Conservation (phyloP, 1,140 invertebrate genomes). For the Harpegnathos saltator region DNA sequence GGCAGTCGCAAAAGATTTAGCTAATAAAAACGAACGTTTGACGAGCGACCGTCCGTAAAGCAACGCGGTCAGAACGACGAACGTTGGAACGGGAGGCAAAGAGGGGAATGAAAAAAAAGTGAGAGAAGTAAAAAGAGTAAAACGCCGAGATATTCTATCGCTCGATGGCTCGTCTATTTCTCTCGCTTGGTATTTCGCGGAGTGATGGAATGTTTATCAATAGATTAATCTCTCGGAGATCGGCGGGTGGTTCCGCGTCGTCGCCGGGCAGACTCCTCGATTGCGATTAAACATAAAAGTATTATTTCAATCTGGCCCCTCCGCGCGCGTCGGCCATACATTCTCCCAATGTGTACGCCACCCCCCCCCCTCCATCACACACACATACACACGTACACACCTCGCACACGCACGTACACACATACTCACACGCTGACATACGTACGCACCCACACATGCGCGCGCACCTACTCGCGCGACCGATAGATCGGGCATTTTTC, state of each 20-base stretch:
- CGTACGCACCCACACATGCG: slow-evolving; percentile 5
- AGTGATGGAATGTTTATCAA: slow-evolving; percentile 81
- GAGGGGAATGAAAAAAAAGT: slow-evolving; percentile 14
- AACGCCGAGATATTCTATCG: slow-evolving; percentile 69
- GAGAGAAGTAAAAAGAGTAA: slow-evolving; percentile 48
- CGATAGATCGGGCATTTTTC: slow-evolving; percentile 85
- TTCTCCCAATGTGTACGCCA: slow-evolving; percentile 69
- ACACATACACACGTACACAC: slow-evolving; percentile 25
- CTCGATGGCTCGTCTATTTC: slow-evolving; percentile 72
- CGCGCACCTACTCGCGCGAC: slow-evolving; percentile 70
- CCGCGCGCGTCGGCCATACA: slow-evolving; percentile 69
- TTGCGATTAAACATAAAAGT: slow-evolving; percentile 81
- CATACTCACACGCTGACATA: slow-evolving; percentile 40
- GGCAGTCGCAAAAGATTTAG: slow-evolving; percentile 66
- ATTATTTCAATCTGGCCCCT: slow-evolving; percentile 79
- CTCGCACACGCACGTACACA: neutral
- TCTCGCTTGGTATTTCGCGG: slow-evolving; percentile 70
- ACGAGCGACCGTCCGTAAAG: slow-evolving; percentile 65
- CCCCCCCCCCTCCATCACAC: slow-evolving; percentile 18
- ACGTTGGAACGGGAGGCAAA: slow-evolving; percentile 58
- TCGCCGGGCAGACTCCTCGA: slow-evolving; percentile 72
- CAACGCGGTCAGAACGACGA: slow-evolving; percentile 69
- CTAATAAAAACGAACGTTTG: slow-evolving; percentile 68
- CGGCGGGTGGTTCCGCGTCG: slow-evolving; percentile 74
- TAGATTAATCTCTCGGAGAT: slow-evolving; percentile 81